Evolutionary conservation across 2,888 invertebrate species (phyloP), one percentile per base, ranked within the genome.

Genomic region (Octonoba sinensis): DNA sequence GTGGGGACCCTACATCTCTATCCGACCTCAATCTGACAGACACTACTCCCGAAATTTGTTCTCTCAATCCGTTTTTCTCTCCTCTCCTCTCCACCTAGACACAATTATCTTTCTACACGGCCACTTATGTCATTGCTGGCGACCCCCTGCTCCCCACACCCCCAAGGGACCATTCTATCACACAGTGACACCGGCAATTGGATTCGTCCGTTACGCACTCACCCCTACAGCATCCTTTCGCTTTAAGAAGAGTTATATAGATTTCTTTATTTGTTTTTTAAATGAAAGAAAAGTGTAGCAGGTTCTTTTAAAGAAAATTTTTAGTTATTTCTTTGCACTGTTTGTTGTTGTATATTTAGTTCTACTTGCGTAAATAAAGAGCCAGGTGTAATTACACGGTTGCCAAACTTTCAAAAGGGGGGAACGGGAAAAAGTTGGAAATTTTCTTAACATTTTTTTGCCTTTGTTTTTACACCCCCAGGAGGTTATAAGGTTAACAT

Each of bases 71-170:
- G 51, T 69, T 69, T 64, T 64, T 62, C 69, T 69, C 73, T 44
- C 60, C 73, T 54, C 69, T 51, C 49, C 67, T 22, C 71, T 56
- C 24, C 76, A 49, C 78, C 71, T 49, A 70, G 74, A 82, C 70
- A 82, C 81, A 82, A 82, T 82, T 82, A 82, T 75, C 81, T 81
- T 59, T 82, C 81, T 74, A 82, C 81, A 82, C 75, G 70, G 81
- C 81, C 81, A 82, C 81, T 82, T 82, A 75, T 82, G 74, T 75
- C 81, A 75, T 64, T 70, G 74, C 74, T 51, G n/a, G 64, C 65
- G 20, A 71, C 65, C 71, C 54, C 56, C 51, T 46, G 18, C 69
- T 20, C 54, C 79, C 59, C 16, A 12, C 51, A 59, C 54, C 78
- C 79, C 74, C 64, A 47, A 22, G 81, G 74, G 81, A 65, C 70